These are phyloP conservation scores for Corbicula japonica DNA, from an alignment of 2,888 invertebrate species.

Conservation along the genomic window DNA sequence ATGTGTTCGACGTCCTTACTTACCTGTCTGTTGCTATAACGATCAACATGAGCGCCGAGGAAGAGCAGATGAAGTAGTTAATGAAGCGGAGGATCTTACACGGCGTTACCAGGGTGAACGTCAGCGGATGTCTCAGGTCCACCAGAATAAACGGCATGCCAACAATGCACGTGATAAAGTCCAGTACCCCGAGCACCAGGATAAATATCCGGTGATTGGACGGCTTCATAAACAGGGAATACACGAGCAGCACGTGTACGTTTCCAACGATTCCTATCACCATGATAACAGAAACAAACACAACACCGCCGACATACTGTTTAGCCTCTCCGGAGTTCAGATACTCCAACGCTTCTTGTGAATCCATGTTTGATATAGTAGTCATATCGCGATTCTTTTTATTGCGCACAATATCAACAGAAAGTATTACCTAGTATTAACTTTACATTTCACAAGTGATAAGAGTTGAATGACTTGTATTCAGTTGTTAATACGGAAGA, in stretches of 20 bases:
- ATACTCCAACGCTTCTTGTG: too few relatives aligned
- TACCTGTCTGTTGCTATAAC: slow-evolving; percentile 62
- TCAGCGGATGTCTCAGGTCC: slow-evolving; percentile 59
- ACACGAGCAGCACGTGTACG: slow-evolving; percentile 63
- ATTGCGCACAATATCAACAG: too few relatives aligned
- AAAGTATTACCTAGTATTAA: too few relatives aligned
- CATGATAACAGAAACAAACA: slow-evolving; percentile 65
- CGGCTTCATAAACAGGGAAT: slow-evolving; percentile 53
- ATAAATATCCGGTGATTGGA: slow-evolving; percentile 66
- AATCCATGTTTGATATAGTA: too few relatives aligned
- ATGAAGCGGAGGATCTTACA: slow-evolving; percentile 66
- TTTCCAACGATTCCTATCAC: slow-evolving; percentile 62
- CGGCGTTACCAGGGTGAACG: slow-evolving; percentile 45
- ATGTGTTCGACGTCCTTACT: too few relatives aligned
- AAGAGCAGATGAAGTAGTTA: slow-evolving; percentile 59
- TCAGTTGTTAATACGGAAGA: too few relatives aligned
- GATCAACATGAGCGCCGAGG: slow-evolving; percentile 54
- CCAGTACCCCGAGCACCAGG: slow-evolving; percentile 50
- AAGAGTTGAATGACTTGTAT: too few relatives aligned
- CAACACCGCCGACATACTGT: slow-evolving; percentile 58
- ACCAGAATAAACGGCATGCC: slow-evolving; percentile 69
- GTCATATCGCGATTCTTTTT: too few relatives aligned
- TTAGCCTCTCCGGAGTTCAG: slow-evolving; percentile 55
- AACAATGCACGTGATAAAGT: slow-evolving; percentile 60
- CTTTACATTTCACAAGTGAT: too few relatives aligned